Conservation (phyloP, 2,113 vertebrate species). For the Turnix velox region DNA sequence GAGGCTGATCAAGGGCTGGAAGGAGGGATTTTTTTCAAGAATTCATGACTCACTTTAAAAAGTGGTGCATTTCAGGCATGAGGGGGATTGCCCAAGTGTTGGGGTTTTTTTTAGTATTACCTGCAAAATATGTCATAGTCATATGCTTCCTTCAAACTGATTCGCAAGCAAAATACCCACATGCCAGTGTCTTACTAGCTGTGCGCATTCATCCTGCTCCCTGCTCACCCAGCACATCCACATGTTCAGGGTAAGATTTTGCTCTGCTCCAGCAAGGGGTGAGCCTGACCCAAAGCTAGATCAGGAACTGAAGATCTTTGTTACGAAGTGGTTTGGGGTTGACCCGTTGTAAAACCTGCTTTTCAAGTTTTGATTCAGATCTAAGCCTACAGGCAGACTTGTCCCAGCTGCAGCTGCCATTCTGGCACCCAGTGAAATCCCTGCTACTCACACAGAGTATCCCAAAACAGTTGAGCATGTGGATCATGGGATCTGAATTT, state of each 20-base stretch:
- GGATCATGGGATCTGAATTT: neutral
- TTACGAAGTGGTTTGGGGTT: neutral
- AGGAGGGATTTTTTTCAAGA: constrained; percentile 32
- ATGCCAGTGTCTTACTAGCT: neutral
- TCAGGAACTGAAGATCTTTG: neutral
- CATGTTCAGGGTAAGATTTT: accelerated
- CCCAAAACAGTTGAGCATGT: neutral
- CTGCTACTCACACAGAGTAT: neutral
- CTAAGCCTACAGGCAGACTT: neutral
- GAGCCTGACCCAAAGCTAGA: neutral
- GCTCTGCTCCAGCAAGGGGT: neutral
- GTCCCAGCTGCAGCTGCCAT: neutral
- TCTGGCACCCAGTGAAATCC: neutral
- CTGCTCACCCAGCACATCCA: neutral
- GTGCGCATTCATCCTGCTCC: neutral
- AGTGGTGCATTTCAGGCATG: neutral
- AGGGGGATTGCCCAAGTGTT: neutral
- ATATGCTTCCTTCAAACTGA: neutral
- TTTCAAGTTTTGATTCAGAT: neutral
- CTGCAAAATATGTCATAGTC: neutral
- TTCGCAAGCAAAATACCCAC: neutral
- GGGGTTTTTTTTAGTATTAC: neutral
- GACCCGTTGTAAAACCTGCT: neutral
- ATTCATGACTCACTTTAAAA: neutral
- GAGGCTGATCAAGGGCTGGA: constrained; percentile 27